phyloP scores from a whole-genome alignment of 2,113 vertebrate genomes.

The Lipotes vexillifer region DNA sequence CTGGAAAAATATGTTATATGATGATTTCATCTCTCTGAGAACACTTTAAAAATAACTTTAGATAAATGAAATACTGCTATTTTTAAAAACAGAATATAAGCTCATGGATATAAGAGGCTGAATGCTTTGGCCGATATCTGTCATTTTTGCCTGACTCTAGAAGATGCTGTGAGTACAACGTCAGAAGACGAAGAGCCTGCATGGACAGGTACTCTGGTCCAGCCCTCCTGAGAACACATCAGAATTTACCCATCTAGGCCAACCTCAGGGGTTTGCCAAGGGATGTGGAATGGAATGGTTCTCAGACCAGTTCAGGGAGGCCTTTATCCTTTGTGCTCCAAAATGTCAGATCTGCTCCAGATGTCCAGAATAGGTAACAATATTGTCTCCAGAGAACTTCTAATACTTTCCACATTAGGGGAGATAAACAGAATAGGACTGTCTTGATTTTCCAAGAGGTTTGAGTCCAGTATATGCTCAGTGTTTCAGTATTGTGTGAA shows the following conservation, averaged over 20 bases:
- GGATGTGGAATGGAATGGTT: background rate
- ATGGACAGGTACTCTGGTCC: background rate
- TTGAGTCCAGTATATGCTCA: background rate
- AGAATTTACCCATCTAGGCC: background rate
- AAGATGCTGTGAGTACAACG: background rate
- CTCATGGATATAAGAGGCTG: background rate
- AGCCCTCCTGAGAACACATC: background rate
- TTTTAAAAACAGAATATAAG: background rate
- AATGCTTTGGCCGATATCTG: background rate
- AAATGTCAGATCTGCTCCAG: background rate
- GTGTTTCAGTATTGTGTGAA: background rate
- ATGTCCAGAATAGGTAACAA: background rate
- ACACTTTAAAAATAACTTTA: background rate
- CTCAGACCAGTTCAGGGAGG: background rate
- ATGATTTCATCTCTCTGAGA: background rate
- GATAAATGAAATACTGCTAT: background rate
- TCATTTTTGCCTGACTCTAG: background rate
- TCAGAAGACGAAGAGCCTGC: background rate
- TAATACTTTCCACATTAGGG: background rate
- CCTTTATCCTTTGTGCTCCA: background rate
- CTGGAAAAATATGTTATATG: background rate
- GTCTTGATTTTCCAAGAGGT: background rate
- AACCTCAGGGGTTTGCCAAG: background rate
- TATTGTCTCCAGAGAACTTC: background rate
- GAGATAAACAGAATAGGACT: background rate